phyloP scores from a whole-genome alignment of 64 coral and sea anemone genomes.

The Dendrophyllia cribrosa region DNA sequence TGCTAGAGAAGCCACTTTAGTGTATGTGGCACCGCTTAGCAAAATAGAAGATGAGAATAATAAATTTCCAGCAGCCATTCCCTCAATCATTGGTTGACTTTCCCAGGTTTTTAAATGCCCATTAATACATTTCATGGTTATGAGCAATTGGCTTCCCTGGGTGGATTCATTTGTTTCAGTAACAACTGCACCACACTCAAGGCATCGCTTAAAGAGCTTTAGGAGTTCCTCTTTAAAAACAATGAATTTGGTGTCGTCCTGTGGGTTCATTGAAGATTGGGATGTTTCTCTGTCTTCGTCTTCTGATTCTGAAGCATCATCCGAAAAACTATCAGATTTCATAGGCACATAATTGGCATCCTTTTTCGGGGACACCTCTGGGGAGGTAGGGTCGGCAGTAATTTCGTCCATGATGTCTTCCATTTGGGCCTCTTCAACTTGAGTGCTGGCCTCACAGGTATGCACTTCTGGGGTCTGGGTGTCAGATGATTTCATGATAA shows the following conservation, averaged over 20 bases:
- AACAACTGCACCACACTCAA: conserved; percentile 25
- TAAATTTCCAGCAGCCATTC: conserved; percentile 69
- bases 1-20: conserved; percentile 26
- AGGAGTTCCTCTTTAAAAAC: conserved; percentile 28
- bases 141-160: neutral
- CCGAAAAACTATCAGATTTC: too few species aligned
- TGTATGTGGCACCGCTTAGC: conserved; percentile 26
- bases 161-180: neutral
- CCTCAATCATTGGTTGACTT: conserved; percentile 32
- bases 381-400: too few species aligned
- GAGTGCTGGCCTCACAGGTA: too few species aligned
- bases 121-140: conserved; percentile 24
- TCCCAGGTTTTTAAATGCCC: conserved; percentile 24
- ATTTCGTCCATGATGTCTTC: too few species aligned
- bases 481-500: too few species aligned
- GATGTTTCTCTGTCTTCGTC: too few species aligned
- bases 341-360: too few species aligned
- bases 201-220: conserved; percentile 37
- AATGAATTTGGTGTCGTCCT: conserved; percentile 51
- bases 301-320: too few species aligned
- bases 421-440: too few species aligned
- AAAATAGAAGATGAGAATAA: conserved; percentile 58
- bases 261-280: neutral
- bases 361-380: too few species aligned
- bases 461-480: too few species aligned